Evolutionary conservation across 1,140 invertebrate genomes (phyloP), one percentile per base, ranked within the genome.

Genomic region (Lepidurus packardi): DNA sequence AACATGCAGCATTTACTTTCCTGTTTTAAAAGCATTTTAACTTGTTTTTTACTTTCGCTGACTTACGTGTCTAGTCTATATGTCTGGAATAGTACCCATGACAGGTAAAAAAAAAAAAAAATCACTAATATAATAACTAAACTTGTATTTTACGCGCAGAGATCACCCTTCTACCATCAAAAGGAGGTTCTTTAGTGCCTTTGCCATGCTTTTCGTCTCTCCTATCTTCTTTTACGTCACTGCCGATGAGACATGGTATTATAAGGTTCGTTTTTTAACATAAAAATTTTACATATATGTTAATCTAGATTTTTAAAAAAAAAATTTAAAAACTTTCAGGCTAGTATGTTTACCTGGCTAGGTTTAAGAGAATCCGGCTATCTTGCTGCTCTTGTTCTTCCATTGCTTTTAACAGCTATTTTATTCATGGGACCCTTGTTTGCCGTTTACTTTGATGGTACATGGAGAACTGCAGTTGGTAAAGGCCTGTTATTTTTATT

Each of bases 151-250:
- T 82, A 81, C 82, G 88, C 91, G 82, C 86, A 94, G 93, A 82
- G 91, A 95, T 84, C 93, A 96, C 86, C 93, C 94, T 7, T 88
- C 90, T n/a, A 94, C 91, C 3, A 95, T 97, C 80, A 95, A 94
- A 82, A 90, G 89, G 84, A 89, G 95, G 83, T 96, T 96, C 84
- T 88, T 93, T 74, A 95, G 94, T 86, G 93, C 94, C 0, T 90
- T 91, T 80, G 85, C 93, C 78, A 92, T 95, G 85, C 90, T 92
- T 85, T 83, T 94, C 73, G 82, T 96, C 73, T 91, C 93, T 21
- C 93, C 94, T 73, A 84, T 90, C 78, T 90, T 93, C 80, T 86
- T 94, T 16, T 92, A 92, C 82, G 88, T 80, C 43, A 84, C 84
- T 76, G 79, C 82, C 45, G 79, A 82, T 73, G 76, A 76, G 10